Evolutionary conservation across 1,140 invertebrate species (phyloP), one percentile per base, ranked within the genome.

Genomic region (Heliconius himera): DNA sequence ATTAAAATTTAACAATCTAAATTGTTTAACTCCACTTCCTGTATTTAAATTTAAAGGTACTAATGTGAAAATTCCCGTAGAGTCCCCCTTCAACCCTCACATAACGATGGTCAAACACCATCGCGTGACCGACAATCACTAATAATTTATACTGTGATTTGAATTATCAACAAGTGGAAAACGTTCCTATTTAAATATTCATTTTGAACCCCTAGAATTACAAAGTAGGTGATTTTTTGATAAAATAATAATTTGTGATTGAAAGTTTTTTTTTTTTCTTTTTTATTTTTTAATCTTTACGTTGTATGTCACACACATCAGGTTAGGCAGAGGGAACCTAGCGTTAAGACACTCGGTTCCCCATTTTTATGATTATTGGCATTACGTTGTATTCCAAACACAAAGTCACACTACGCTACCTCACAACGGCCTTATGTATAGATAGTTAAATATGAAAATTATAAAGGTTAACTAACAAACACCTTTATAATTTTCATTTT

Each of bases 81-180:
- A 83, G 77, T 71, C 78, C 80, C 84, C 78, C 79, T 85, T 80
- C 26, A 82, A 85, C 84, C 85, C 84, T 75, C 73, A 70, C 76
- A 87, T 90, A 73, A 85, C 86, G 71, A 83, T 83, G 78, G 80
- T 85, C 82, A 78, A 77, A 74, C 70, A 73, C 75, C 73, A 83
- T 88, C 76, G 87, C 87, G 87, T 90, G 88, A 88, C 82, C 49
- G 77, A 36, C 73, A 82, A 80, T 85, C 84, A 56, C 60, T 29
- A 22, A 16, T 46, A 13, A 18, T 20, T 18, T 51, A 66, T 66
- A 22, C 26, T 26, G 22, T 29, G 60, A 66, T 66, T 46, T 22
- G 16, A 49, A 36, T 36, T 71, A 41, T 70, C 72, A 77, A 82
- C 78, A 84, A 84, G 81, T 86, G 83, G 80, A 83, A 84, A 84